Evolutionary conservation across 2,888 invertebrate species (phyloP).

Genomic region (Tanytarsus gracilentus): DNA sequence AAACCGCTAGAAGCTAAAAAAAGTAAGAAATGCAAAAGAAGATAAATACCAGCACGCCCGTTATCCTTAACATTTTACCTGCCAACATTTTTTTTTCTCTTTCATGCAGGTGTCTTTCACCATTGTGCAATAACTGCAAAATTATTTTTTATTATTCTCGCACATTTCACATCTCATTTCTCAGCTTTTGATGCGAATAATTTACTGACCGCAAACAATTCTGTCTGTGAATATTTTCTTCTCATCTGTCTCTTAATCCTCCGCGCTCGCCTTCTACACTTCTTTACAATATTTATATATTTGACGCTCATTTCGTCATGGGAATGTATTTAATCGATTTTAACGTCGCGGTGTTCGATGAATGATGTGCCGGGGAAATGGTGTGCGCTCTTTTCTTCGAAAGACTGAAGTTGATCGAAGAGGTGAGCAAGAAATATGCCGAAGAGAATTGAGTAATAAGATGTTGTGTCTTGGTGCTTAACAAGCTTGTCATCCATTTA

Average conservation of each 20-base stretch:
- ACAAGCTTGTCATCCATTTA: constrained; percentile 10
- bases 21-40: too few species aligned
- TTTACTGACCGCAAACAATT: constrained; percentile 18
- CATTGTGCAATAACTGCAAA: constrained; percentile 17
- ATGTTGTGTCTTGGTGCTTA: constrained; percentile 1
- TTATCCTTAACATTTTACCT: too few species aligned
- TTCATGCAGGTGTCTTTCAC: too few species aligned
- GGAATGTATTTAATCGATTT: constrained; percentile 16
- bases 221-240: not conserved
- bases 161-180: too few species aligned
- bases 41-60: too few species aligned
- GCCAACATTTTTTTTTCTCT: not conserved
- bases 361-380: too few species aligned
- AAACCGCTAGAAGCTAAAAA: too few species aligned
- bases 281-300: not conserved
- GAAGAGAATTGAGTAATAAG: constrained; percentile 6
- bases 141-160: not conserved
- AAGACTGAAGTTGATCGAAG: not conserved
- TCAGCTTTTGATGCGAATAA: constrained; percentile 14
- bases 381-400: too few species aligned
- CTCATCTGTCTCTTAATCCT: not conserved
- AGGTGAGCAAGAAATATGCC: constrained; percentile 1
- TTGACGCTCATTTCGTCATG: constrained; percentile 17
- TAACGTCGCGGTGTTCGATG: not conserved
- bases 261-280: not conserved